A percentile compares a stretch with the other conserved stretches of the same genome.
These are phyloP conservation scores for Thripadectes ignobilis DNA, from an alignment of 2,797 vertebrate genomes.

Conservation along the genomic window DNA sequence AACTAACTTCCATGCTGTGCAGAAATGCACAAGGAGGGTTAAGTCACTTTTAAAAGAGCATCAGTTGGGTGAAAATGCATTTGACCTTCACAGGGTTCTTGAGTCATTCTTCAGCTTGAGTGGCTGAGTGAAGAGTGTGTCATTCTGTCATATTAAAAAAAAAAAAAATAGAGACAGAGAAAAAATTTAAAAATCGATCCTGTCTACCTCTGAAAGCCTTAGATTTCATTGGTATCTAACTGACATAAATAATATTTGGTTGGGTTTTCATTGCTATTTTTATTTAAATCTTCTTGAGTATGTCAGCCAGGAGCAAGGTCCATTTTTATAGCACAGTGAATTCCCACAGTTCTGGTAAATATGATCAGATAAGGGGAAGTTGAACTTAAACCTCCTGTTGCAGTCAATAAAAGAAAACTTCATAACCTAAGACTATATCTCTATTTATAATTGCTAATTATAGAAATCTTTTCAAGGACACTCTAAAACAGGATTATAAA, in stretches of 20 bases:
- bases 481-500: not conserved
- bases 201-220: conserved; percentile 68
- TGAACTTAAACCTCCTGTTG: conserved; percentile 48
- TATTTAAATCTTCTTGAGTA: conserved; percentile 72
- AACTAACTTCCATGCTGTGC: conserved; percentile 9
- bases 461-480: conserved; percentile 26
- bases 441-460: conserved; percentile 52
- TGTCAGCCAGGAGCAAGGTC: conserved; percentile 42
- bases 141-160: conserved; percentile 73
- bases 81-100: conserved; percentile 72
- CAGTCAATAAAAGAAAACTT: conserved; percentile 51
- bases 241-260: conserved; percentile 74
- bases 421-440: conserved; percentile 15
- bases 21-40: conserved; percentile 45
- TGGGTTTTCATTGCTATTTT: conserved; percentile 63
- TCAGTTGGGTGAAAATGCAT: conserved; percentile 64
- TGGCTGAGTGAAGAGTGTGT: conserved; percentile 74
- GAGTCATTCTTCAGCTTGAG: conserved; percentile 76
- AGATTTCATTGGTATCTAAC: conserved; percentile 69
- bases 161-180: not conserved
- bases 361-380: conserved; percentile 57
- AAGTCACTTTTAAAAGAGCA: conserved; percentile 53
- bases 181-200: conserved; percentile 74
- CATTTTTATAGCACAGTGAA: conserved; percentile 24
- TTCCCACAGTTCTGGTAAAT: conserved; percentile 39